phyloP scores from a whole-genome alignment of 1,140 invertebrate genomes.

The Micrasema longulum region DNA sequence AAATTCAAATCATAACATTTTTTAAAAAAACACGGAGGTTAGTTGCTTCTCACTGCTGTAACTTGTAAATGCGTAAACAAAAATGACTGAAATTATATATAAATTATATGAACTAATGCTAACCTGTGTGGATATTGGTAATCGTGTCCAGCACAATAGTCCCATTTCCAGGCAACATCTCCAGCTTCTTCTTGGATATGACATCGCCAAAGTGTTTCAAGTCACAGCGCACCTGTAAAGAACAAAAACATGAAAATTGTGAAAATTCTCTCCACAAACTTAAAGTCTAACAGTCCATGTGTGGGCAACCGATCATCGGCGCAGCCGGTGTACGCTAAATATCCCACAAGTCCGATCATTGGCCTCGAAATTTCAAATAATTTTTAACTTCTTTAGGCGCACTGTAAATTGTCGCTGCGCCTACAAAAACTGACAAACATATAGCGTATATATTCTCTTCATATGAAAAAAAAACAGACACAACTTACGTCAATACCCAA shows the following conservation, averaged over 20 bases:
- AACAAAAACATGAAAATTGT: slow-evolving; percentile 58
- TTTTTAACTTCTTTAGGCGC: no score
- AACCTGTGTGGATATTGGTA: slow-evolving; percentile 85
- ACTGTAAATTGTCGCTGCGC: no score
- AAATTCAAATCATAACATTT: no score
- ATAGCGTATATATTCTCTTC: no score
- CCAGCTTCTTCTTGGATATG: slow-evolving; percentile 89
- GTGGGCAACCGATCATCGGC: not conserved
- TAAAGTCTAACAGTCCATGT: not conserved
- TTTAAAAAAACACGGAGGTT: no score
- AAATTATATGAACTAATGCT: not conserved
- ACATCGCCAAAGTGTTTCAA: slow-evolving; percentile 91
- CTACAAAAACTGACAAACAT: no score
- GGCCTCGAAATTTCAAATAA: no score
- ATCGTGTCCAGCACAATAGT: slow-evolving; percentile 93
- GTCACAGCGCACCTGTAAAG: slow-evolving; percentile 82
- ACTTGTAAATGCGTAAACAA: no score
- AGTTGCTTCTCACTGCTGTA: no score
- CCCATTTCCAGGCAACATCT: slow-evolving; percentile 92
- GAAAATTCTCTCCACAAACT: not conserved
- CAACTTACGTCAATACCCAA: no score
- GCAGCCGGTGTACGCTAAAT: not conserved
- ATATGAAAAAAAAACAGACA: no score
- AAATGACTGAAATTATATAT: not conserved
- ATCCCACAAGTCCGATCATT: no score